Percentiles rank a stretch among this genome's conserved stretches.
Conservation (phyloP, 35 echinoderm and acorn worm genomes). For the Stichopus chloronotus region DNA sequence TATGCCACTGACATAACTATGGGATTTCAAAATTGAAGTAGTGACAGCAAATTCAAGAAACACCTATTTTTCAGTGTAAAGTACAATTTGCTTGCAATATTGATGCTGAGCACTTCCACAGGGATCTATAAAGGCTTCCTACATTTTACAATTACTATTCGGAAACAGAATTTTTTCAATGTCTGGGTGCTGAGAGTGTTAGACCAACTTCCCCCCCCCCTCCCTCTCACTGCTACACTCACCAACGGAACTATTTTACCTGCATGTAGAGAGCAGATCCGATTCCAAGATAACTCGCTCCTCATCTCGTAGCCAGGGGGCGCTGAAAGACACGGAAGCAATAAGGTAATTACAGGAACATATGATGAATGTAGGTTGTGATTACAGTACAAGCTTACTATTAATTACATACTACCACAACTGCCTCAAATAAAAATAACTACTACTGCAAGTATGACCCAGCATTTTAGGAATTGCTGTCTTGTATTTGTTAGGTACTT, state of each 20-base stretch:
- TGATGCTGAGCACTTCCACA: not conserved
- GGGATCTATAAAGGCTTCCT: too few species aligned
- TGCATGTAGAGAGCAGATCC: constrained; percentile 59
- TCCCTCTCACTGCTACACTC: not conserved
- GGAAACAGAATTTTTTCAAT: too few species aligned
- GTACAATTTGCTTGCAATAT: not conserved
- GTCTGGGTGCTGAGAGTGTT: too few species aligned
- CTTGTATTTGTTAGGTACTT: too few species aligned
- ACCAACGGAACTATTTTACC: constrained; percentile 30
- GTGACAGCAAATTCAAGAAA: too few species aligned
- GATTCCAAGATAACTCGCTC: constrained; percentile 51
- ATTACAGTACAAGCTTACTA: not conserved
- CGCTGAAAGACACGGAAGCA: constrained; percentile 43
- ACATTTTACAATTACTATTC: too few species aligned
- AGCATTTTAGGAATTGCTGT: not conserved
- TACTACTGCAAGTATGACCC: not conserved
- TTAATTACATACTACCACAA: not conserved
- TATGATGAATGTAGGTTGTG: not conserved
- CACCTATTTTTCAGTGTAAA: not conserved
- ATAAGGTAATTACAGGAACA: not conserved
- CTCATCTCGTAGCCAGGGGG: constrained; percentile 70
- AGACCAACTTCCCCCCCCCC: too few species aligned
- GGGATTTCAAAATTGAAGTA: not conserved
- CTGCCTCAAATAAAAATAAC: not conserved
- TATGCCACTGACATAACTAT: not conserved